phyloP scores from a whole-genome alignment of 2,888 invertebrate species.

The Leptura quadrifasciata region DNA sequence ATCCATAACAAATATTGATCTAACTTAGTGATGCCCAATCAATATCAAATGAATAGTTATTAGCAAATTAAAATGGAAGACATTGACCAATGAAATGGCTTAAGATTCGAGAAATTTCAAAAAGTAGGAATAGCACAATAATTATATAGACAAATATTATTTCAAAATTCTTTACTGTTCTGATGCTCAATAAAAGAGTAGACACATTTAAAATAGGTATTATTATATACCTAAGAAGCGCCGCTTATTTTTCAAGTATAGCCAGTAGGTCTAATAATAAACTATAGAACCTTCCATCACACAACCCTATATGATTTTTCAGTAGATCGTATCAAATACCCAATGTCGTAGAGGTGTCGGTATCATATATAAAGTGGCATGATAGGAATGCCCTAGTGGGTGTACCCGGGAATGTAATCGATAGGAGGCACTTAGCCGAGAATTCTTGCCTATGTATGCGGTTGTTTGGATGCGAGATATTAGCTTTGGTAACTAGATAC shows the following conservation, averaged over 20 bases:
- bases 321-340: conserved; percentile 29
- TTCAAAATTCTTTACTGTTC: no score
- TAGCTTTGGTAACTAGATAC: conserved; percentile 63
- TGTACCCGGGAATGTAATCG: conserved; percentile 55
- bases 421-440: conserved; percentile 52
- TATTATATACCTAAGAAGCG: no score
- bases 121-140: no score
- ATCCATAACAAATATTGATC: no score
- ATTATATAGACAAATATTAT: no score
- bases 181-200: no score
- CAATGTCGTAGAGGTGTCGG: conserved; percentile 29
- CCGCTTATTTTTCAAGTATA: neutral
- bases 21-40: no score
- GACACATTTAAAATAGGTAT: no score
- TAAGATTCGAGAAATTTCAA: no score
- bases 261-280: neutral
- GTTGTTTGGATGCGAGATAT: conserved; percentile 52
- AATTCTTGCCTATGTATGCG: conserved; percentile 46
- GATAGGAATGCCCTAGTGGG: conserved; percentile 49
- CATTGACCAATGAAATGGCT: no score
- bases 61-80: no score
- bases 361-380: conserved; percentile 47
- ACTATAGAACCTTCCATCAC: neutral
- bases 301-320: neutral
- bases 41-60: no score